Evolutionary conservation across 1,140 invertebrate genomes (phyloP).

Genomic region (Penaeus vannamei): DNA sequence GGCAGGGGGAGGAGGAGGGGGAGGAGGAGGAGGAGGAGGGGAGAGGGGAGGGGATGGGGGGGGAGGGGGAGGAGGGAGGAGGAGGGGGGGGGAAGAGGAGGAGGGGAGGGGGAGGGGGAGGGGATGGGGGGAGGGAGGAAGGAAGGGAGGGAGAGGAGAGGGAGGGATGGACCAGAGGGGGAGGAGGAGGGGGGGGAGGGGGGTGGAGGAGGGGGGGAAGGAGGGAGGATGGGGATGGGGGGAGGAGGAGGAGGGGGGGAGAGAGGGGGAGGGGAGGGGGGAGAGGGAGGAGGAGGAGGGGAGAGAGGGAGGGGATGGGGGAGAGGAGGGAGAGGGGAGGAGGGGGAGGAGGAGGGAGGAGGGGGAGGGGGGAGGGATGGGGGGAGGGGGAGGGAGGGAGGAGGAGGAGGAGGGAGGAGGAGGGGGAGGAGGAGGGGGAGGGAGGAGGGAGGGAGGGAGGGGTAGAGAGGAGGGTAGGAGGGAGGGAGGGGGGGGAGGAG

Average conservation of each 20-base stretch:
- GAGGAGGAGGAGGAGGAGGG: not conserved
- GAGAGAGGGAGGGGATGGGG: not conserved
- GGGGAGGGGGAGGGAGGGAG: not conserved
- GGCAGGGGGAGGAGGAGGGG: not conserved
- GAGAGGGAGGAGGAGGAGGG: not conserved
- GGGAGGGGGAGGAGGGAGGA: not conserved
- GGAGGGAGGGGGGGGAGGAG: too few relatives aligned
- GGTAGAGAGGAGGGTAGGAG: not conserved
- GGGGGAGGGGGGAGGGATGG: not conserved
- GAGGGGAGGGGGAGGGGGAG: not conserved
- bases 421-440: not conserved
- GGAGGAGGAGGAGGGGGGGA: not conserved
- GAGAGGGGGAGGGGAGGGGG: not conserved
- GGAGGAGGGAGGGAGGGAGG: not conserved
- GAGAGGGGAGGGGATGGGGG: not conserved
- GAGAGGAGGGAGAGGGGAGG: not conserved
- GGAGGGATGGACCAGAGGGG: not conserved
- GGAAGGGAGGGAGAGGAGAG: not conserved
- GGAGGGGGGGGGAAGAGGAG: not conserved
- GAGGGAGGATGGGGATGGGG: not conserved
- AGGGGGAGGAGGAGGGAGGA: not conserved
- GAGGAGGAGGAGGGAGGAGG: not conserved
- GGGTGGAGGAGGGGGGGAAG: not conserved
- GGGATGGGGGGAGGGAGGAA: not conserved
- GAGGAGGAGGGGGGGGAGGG: not conserved